A percentile compares a stretch with the other conserved stretches of the same genome.
Evolutionary conservation across 2,113 vertebrate genomes (phyloP).

Genomic region (Cynocephalus volans): DNA sequence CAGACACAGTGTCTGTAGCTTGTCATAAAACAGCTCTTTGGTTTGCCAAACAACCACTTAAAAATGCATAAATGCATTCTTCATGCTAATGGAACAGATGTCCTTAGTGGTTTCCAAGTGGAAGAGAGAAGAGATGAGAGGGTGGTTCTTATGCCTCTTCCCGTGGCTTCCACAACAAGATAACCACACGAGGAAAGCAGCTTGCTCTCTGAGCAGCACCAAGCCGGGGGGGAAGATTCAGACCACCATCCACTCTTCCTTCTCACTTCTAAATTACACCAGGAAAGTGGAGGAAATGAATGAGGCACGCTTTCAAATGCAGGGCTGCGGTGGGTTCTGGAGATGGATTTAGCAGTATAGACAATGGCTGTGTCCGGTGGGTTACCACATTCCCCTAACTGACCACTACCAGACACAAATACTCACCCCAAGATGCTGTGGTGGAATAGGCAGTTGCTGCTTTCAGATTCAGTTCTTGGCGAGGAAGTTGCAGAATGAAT

Average conservation of each 20-base stretch:
- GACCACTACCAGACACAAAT: neutral
- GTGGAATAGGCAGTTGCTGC: neutral
- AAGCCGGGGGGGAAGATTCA: neutral
- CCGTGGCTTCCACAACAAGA: neutral
- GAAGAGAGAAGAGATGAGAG: neutral
- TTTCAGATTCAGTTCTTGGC: conserved; percentile 27
- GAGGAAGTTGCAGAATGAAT: conserved; percentile 6
- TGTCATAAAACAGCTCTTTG: neutral
- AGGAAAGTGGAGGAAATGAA: neutral
- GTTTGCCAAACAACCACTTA: conserved; percentile 71
- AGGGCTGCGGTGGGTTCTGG: neutral
- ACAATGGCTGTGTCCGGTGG: neutral
- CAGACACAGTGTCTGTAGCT: conserved; percentile 50
- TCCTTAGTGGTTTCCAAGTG: neutral
- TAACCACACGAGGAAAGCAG: neutral
- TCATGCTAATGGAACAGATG: conserved; percentile 58
- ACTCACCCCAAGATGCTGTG: neutral
- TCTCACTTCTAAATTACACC: neutral
- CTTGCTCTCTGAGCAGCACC: neutral
- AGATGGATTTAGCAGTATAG: neutral
- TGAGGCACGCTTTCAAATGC: neutral
- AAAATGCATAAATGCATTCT: conserved; percentile 56
- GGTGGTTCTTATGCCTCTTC: neutral
- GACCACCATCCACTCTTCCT: neutral
- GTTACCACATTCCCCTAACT: neutral